Evolutionary conservation across 2,797 vertebrate species (phyloP).

Genomic region (Spondyliosoma cantharus): DNA sequence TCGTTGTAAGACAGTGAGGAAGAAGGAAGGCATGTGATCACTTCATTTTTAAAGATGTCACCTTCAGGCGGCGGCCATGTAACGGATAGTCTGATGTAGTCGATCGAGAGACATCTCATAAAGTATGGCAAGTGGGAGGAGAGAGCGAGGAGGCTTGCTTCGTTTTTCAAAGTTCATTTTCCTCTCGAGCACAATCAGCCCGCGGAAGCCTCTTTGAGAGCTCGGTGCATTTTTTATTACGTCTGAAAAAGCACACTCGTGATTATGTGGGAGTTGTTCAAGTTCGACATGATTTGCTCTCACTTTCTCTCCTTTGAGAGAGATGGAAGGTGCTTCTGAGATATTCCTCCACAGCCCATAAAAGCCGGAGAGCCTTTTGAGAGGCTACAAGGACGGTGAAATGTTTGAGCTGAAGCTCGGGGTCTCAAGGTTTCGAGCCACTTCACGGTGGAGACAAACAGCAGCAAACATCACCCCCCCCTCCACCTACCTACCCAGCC

Average conservation of each 20-base stretch:
- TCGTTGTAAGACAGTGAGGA: neutral
- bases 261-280: conserved; percentile 74
- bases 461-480: neutral
- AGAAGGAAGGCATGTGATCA: conserved; percentile 9
- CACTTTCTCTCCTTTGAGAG: conserved; percentile 56
- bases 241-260: conserved; percentile 73
- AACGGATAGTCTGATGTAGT: conserved; percentile 50
- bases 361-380: conserved; percentile 37
- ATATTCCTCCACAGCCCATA: conserved; percentile 50
- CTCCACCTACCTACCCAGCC: neutral
- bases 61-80: conserved; percentile 21
- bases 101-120: conserved; percentile 39
- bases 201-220: conserved; percentile 56
- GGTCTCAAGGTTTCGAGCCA: conserved; percentile 52
- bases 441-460: conserved; percentile 51
- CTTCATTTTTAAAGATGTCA: conserved; percentile 32
- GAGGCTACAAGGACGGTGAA: conserved; percentile 47
- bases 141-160: conserved; percentile 52
- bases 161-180: conserved; percentile 63
- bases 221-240: conserved; percentile 65
- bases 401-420: conserved; percentile 40
- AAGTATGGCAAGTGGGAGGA: conserved; percentile 44
- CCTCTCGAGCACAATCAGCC: conserved; percentile 67
- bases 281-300: conserved; percentile 65
- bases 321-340: conserved; percentile 55